Conservation (phyloP, 2,113 vertebrate species). For the Sminthopsis crassicaudata region DNA sequence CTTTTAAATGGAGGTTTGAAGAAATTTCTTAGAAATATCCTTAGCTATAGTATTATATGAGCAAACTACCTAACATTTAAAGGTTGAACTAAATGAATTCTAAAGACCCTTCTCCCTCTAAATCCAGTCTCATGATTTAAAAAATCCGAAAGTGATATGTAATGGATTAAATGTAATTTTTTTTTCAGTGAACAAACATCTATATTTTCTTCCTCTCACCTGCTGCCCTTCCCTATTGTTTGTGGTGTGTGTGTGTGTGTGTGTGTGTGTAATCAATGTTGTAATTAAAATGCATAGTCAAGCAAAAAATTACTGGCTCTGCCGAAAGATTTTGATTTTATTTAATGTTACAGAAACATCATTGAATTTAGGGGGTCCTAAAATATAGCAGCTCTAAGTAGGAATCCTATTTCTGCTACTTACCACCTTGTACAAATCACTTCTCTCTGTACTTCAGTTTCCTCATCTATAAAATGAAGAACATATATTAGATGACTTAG, state of each 20-base stretch:
- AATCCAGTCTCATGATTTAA: neutral
- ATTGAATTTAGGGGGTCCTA: neutral
- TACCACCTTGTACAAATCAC: neutral
- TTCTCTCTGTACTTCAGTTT: neutral
- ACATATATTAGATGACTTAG: neutral
- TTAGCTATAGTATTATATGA: neutral
- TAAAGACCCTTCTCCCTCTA: neutral
- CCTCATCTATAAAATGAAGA: neutral
- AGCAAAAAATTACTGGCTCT: neutral
- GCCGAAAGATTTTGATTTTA: neutral
- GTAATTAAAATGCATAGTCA: neutral
- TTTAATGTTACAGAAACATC: neutral
- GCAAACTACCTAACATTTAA: neutral
- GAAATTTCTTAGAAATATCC: neutral
- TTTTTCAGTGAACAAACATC: neutral
- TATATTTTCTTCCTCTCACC: neutral
- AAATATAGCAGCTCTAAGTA: neutral
- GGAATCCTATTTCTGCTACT: neutral
- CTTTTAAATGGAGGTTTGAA: neutral
- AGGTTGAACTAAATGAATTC: neutral
- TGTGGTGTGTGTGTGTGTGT: neutral
- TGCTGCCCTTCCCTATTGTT: neutral
- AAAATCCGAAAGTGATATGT: neutral
- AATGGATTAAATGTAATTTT: neutral
- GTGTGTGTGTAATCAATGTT: neutral